These are phyloP conservation scores for Hestina assimilis DNA, from an alignment of 1,140 invertebrate species.

Conservation along the genomic window DNA sequence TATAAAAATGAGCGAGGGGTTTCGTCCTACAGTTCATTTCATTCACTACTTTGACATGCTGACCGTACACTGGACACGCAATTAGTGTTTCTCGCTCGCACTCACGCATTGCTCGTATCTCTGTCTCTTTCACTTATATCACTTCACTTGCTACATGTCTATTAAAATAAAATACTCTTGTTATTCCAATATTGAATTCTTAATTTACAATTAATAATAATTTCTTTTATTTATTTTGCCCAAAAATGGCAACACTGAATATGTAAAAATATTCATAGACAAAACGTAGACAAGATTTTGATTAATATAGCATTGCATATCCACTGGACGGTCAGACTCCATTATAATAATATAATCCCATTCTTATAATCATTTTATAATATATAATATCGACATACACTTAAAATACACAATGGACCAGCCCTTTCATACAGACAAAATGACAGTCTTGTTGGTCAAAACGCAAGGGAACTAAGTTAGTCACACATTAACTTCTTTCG, in stretches of 20 bases:
- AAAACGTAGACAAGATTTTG: neutral
- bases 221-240: too few species aligned
- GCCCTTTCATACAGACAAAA: too few species aligned
- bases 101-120: neutral
- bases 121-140: neutral
- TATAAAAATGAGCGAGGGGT: conserved; percentile 55
- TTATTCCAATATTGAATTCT: too few species aligned
- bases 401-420: neutral
- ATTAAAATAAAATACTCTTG: too few species aligned
- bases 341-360: neutral
- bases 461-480: too few species aligned
- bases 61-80: conserved; percentile 4
- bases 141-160: too few species aligned
- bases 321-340: neutral
- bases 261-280: too few species aligned
- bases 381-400: neutral
- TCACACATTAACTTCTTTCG: too few species aligned
- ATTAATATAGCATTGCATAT: neutral
- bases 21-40: conserved; percentile 52
- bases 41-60: conserved; percentile 1
- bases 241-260: too few species aligned
- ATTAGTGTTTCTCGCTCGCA: neutral
- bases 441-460: too few species aligned
- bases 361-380: neutral
- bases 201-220: too few species aligned